A percentile compares a stretch with the other conserved stretches of the same genome.
phyloP scores from a whole-genome alignment of 2,888 invertebrate species.

The Cantharis rustica region DNA sequence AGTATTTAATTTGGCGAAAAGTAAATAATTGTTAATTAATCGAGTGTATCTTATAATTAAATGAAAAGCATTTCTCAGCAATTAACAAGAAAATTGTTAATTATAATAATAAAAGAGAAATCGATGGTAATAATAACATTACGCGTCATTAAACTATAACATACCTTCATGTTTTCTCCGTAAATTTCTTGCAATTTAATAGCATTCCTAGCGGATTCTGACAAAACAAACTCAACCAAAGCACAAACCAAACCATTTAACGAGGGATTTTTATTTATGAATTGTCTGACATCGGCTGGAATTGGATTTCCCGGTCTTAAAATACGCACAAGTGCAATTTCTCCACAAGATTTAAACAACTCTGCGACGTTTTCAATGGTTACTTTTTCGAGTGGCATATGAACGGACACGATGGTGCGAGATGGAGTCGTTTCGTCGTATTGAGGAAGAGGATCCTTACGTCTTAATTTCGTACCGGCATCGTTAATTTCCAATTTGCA shows the following conservation, averaged over 20 bases:
- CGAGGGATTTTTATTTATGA: constrained; percentile 88
- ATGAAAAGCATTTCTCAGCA: neutral
- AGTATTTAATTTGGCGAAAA: neutral
- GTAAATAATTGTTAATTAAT: neutral
- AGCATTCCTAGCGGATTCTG: constrained; percentile 83
- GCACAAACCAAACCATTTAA: constrained; percentile 86
- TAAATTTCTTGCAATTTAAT: constrained; percentile 68
- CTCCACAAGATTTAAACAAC: constrained; percentile 85
- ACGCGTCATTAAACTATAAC: neutral
- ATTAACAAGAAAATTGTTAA: neutral
- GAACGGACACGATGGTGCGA: constrained; percentile 85
- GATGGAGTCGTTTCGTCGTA: constrained; percentile 93
- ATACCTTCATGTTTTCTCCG: constrained; percentile 62
- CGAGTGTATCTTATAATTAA: neutral
- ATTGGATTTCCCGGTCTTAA: constrained; percentile 87
- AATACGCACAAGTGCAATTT: constrained; percentile 86
- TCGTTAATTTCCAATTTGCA: constrained; percentile 87
- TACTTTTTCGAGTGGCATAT: constrained; percentile 82
- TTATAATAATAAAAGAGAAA: neutral
- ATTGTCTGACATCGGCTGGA: constrained; percentile 89
- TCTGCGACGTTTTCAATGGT: constrained; percentile 92
- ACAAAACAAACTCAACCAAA: constrained; percentile 87
- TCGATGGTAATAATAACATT: neutral
- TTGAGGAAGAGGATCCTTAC: constrained; percentile 82
- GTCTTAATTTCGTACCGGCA: constrained; percentile 85